These are phyloP conservation scores for Silurus glanis DNA, from an alignment of 2,113 vertebrate species.

Conservation along the genomic window DNA sequence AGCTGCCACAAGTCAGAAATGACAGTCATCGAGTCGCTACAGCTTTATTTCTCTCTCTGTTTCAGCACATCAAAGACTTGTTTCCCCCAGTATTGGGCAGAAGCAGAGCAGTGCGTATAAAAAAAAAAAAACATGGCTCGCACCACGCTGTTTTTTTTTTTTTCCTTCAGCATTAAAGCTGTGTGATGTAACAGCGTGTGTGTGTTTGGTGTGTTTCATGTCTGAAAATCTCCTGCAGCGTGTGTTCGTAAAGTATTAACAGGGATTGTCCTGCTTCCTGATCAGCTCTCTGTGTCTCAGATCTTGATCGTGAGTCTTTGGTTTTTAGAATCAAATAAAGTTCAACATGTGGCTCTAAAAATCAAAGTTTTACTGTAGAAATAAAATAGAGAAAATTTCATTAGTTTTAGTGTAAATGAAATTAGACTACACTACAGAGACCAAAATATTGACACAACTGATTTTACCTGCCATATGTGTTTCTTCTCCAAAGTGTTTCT, in stretches of 20 bases:
- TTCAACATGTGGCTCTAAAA: no score
- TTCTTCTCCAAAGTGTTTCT: no score
- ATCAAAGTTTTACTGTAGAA: background rate
- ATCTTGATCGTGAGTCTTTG: background rate
- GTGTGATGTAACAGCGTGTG: slow-evolving; percentile 12
- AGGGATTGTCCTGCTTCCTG: background rate
- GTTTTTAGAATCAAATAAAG: background rate
- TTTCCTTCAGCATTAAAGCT: slow-evolving; percentile 34
- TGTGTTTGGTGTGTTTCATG: slow-evolving; percentile 11
- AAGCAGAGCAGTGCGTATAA: slow-evolving; percentile 12
- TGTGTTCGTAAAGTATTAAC: slow-evolving; percentile 24
- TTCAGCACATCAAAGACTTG: slow-evolving; percentile 24
- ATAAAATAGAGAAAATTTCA: background rate
- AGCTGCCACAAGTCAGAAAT: background rate
- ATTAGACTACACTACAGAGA: background rate
- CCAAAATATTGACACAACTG: no score
- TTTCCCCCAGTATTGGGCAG: background rate
- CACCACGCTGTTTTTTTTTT: background rate
- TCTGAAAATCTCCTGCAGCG: slow-evolving; percentile 4
- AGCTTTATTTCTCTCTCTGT: slow-evolving; percentile 9
- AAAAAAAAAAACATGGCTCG: background rate
- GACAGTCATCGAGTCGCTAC: background rate
- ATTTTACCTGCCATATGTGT: no score
- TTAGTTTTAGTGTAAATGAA: background rate
- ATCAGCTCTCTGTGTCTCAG: background rate